Base-by-base conservation (phyloP, 1,140 invertebrate species). In the Rhyzopertha dominica region DNA sequence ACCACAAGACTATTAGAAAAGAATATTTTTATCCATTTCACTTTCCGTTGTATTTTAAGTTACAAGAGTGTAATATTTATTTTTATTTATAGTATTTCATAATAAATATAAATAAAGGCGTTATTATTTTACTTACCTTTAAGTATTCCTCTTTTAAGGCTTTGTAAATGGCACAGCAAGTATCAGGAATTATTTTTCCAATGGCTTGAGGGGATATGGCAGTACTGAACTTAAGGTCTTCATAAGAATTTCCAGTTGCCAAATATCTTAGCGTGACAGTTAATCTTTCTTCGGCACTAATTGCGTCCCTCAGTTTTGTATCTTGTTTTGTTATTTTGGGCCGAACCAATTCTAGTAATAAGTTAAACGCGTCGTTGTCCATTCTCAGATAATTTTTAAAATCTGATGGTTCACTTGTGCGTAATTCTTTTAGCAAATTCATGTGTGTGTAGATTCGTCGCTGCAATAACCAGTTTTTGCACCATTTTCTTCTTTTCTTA, bases 201-300 rank as follows among this genome's bases (percentile, higher is more conserved):
- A 37, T 23, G 5, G 35, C 16, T 24, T n/a, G 12, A 16, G 35
- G 3, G 4, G 17, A n/a, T 7, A 37, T 20, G 16, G 14, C 5
- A n/a, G 16, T 20, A 2, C 7, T 14, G 14, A 37, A 37, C 10
- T 37, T 37, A 9, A 37, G 8, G 13, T 37, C 35, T 23, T 22
- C 34, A 3, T 14, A 28, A n/a, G 24, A 41, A 4, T 26, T 28
- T 29, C 38, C 38, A 16, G 38, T 46, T 3, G 35, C 32, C 8
- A 26, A 23, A 38, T 19, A 38, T 16, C 22, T 35, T 18, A n/a
- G n/a, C n/a, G n/a, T n/a, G n/a, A n/a, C n/a, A n/a, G n/a, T n/a
- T n/a, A n/a, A n/a, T n/a, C n/a, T 39, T 39, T 39, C 36, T 39
- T 39, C 36, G 2, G 20, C 2, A 39, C 19, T 39, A 39, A 39